phyloP scores from a whole-genome alignment of 2,113 vertebrate genomes.

The Leptodactylus fuscus region DNA sequence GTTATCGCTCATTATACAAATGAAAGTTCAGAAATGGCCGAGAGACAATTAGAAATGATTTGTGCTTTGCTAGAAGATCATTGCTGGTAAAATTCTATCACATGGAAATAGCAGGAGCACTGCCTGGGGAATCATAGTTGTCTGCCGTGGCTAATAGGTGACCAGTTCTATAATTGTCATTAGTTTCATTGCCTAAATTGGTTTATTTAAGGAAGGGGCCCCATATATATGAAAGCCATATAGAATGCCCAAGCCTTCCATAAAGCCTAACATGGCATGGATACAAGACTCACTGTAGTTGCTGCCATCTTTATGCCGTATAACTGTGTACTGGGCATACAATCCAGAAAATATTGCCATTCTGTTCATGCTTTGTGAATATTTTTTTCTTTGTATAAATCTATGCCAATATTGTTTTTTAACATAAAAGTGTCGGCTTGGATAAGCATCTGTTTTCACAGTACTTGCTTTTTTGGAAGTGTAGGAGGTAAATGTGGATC shows the following conservation, averaged over 20 bases:
- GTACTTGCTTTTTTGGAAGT: too few species aligned
- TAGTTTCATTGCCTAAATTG: neutral
- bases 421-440: too few species aligned
- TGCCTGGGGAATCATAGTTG: neutral
- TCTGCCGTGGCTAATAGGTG: neutral
- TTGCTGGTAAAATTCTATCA: neutral
- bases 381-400: too few species aligned
- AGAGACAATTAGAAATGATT: neutral
- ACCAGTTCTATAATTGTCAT: neutral
- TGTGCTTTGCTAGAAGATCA: neutral
- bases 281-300: neutral
- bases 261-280: neutral
- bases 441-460: too few species aligned
- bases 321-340: too few species aligned
- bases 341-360: too few species aligned
- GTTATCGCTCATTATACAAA: constrained; percentile 3
- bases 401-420: too few species aligned
- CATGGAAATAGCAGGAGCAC: neutral
- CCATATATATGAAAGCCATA: neutral
- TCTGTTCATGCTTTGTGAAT: too few species aligned
- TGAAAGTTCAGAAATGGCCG: neutral
- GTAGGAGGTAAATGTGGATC: too few species aligned
- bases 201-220: neutral
- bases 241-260: too few species aligned
- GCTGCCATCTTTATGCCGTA: neutral